phyloP scores from a whole-genome alignment of 2,888 invertebrate genomes.

The Notodonta ziczac region DNA sequence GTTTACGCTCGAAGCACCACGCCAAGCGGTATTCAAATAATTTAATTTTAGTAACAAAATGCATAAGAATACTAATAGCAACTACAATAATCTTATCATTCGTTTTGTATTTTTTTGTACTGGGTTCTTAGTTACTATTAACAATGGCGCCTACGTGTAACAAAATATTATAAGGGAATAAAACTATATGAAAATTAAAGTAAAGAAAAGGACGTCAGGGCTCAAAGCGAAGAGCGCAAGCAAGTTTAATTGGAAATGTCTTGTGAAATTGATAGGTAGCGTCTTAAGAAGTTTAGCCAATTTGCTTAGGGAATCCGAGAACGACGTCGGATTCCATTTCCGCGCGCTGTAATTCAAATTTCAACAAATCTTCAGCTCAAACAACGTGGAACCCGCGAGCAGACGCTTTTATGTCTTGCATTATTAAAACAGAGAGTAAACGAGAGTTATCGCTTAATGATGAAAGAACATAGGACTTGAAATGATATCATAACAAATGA shows the following conservation, averaged over 20 bases:
- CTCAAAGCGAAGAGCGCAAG: slow-evolving; percentile 47
- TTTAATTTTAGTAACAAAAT: no score
- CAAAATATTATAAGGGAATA: background rate
- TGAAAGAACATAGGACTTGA: background rate
- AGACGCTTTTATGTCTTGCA: background rate
- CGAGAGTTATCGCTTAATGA: background rate
- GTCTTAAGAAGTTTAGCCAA: slow-evolving; percentile 66
- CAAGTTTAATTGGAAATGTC: slow-evolving; percentile 81
- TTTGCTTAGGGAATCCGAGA: slow-evolving; percentile 63
- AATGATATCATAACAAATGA: background rate
- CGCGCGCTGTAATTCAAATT: slow-evolving; percentile 48
- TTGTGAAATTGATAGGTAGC: slow-evolving; percentile 70
- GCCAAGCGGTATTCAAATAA: no score
- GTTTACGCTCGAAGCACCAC: no score
- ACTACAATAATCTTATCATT: no score
- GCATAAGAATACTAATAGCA: no score
- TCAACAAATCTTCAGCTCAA: slow-evolving; percentile 33
- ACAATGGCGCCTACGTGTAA: background rate
- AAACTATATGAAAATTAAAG: slow-evolving; percentile 16
- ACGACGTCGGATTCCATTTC: slow-evolving; percentile 56
- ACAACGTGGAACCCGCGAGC: slow-evolving; percentile 6
- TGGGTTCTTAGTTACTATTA: background rate
- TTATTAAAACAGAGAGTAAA: background rate
- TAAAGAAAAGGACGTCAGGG: slow-evolving; percentile 24
- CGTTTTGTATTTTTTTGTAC: no score